Percentiles rank a stretch among this genome's conserved stretches.
Conservation (phyloP, 2,888 invertebrate species). For the Keiferia lycopersicella region DNA sequence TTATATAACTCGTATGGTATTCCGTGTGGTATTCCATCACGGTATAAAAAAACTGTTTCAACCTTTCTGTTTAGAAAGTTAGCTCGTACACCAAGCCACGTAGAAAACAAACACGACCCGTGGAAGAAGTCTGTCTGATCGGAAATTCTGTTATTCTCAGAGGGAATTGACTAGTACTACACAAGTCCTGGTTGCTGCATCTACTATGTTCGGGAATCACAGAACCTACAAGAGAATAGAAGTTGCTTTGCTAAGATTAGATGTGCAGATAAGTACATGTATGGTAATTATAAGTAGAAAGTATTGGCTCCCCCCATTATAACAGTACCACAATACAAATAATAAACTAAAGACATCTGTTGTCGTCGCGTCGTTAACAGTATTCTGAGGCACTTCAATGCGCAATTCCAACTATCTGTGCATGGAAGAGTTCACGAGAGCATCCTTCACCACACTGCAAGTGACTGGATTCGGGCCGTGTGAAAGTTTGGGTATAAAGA, state of each 20-base stretch:
- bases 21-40: neutral
- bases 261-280: too few relatives aligned
- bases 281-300: too few relatives aligned
- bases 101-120: conserved; percentile 31
- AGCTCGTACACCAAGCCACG: conserved; percentile 17
- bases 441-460: conserved; percentile 50
- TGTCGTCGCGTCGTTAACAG: too few relatives aligned
- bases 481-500: conserved; percentile 65
- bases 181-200: conserved; percentile 36
- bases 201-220: conserved; percentile 42
- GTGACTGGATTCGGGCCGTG: conserved; percentile 66
- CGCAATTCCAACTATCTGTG: neutral
- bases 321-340: too few relatives aligned
- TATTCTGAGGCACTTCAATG: too few relatives aligned
- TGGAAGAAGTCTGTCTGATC: conserved; percentile 52
- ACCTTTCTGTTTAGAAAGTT: neutral
- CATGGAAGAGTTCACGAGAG: conserved; percentile 54
- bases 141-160: conserved; percentile 73
- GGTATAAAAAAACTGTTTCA: neutral
- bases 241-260: too few relatives aligned
- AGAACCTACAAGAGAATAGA: neutral
- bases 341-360: too few relatives aligned
- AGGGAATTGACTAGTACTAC: conserved; percentile 68
- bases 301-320: too few relatives aligned
- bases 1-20: too few relatives aligned